phyloP scores from a whole-genome alignment of 2,888 invertebrate species.

The Drosophila subsilvestris region DNA sequence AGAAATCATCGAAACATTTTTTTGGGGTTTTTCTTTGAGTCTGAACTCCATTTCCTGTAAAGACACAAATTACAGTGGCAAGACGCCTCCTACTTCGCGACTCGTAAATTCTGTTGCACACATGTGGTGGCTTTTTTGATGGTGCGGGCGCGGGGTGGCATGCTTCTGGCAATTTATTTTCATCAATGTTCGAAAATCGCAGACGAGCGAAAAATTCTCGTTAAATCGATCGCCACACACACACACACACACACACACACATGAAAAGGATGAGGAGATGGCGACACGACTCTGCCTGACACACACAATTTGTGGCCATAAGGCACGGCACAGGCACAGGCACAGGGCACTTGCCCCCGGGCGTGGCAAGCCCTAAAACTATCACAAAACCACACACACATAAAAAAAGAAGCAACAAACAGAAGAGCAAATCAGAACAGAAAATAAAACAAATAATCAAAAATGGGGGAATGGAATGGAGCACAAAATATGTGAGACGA shows the following conservation, averaged over 20 bases:
- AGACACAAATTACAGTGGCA: conserved; percentile 42
- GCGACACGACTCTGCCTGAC: conserved; percentile 19
- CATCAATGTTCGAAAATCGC: conserved; percentile 75
- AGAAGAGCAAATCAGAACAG: conserved; percentile 1
- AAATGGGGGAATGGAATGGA: neutral
- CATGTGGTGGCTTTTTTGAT: neutral
- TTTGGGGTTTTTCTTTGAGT: conserved; percentile 18
- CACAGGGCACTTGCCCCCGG: conserved; percentile 6
- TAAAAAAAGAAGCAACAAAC: neutral
- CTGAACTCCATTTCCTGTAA: conserved; percentile 72
- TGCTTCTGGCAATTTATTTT: conserved; percentile 74
- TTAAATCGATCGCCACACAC: conserved; percentile 61
- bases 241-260: conserved; percentile 24
- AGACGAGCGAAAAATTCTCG: conserved; percentile 65
- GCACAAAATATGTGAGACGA: neutral
- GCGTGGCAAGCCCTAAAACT: conserved; percentile 34
- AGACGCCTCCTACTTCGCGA: neutral
- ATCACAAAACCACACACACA: conserved; percentile 9
- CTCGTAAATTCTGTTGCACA: neutral
- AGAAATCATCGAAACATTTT: neutral
- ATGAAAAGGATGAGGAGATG: neutral
- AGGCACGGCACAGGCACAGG: conserved; percentile 32
- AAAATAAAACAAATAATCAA: conserved; percentile 5
- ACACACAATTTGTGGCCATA: conserved; percentile 45
- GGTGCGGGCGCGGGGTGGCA: neutral